Evolutionary conservation across 2,888 invertebrate genomes (phyloP), one percentile per base, ranked within the genome.

Genomic region (Anodontia alba): DNA sequence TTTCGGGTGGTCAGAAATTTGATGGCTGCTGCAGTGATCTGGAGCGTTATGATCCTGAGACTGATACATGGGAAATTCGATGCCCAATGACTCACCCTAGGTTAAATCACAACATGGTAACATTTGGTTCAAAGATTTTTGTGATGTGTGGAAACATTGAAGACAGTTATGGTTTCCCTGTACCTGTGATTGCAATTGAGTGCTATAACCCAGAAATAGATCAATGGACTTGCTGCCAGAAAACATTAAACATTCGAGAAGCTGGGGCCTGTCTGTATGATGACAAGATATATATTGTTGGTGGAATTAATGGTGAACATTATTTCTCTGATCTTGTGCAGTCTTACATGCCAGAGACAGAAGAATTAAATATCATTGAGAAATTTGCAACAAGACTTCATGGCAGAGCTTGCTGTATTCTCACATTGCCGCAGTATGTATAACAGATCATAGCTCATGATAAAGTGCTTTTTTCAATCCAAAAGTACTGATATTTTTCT

Each of bases 1-100:
- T 94, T 15, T 93, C 93, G 3, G 94, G 94, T 0, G 94, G 94
- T n/a, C 94, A 93, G 84, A 87, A 92, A 38, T 92, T 93, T 86
- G 91, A 92, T 33, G 94, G 94, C 42, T 92, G 92, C 76, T 91
- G 93, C 79, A 91, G 86, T 74, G 91, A 91, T 42, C 83, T 94
- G 57, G 87, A 91, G 74, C 86, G 91, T 20, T 94, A 93, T 75
- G 89, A 90, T 36, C 90, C 93, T 0, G 83, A 79, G 7, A 77
- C 78, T 8, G 92, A 94, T 76, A 78, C 84, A 2, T 94, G 94
- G 94, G 89, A 89, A 67, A 92, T 93, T 29, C 89, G 90, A 36
- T 83, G 91, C 1, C 85, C 91, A 8, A 92, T 94, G 92, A 76
- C 91, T 33, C 88, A 90, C 57, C 88, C 91, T 7, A 86, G 94